Evolutionary conservation across 2,888 invertebrate genomes (phyloP).

Genomic region (Hirudinaria manillensis): DNA sequence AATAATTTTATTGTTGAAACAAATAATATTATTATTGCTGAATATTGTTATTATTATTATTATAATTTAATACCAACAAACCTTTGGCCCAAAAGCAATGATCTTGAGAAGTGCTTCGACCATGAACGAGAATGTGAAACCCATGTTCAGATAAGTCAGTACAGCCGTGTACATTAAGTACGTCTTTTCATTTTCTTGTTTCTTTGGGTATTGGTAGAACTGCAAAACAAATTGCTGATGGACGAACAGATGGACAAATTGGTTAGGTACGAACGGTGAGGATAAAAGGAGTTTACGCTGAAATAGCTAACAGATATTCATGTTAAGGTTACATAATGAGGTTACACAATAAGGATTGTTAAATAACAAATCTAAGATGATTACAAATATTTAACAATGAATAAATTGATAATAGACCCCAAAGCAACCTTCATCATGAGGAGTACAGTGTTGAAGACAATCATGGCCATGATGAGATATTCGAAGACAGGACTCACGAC

Average conservation of each 20-base stretch:
- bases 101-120: slow-evolving; percentile 99
- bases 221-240: too few relatives aligned
- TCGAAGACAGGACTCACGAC: slow-evolving; percentile 98
- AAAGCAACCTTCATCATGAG: slow-evolving; percentile 97
- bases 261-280: not conserved
- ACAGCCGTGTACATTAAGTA: slow-evolving; percentile 37
- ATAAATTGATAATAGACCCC: not conserved
- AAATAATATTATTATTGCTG: not conserved
- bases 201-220: slow-evolving; percentile 31
- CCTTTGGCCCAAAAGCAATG: slow-evolving; percentile 98
- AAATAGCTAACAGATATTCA: too few relatives aligned
- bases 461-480: slow-evolving; percentile 99
- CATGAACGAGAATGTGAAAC: slow-evolving; percentile 99
- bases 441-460: slow-evolving; percentile 95
- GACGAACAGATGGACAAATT: too few relatives aligned
- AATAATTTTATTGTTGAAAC: too few relatives aligned
- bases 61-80: slow-evolving; percentile 51
- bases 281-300: not conserved
- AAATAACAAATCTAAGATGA: not conserved
- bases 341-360: too few relatives aligned
- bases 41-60: not conserved
- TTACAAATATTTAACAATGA: not conserved
- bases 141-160: slow-evolving; percentile 82
- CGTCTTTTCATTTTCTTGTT: slow-evolving; percentile 27
- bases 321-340: too few relatives aligned